phyloP scores from a whole-genome alignment of 2,113 vertebrate species.

The Mormoops blainvillei region DNA sequence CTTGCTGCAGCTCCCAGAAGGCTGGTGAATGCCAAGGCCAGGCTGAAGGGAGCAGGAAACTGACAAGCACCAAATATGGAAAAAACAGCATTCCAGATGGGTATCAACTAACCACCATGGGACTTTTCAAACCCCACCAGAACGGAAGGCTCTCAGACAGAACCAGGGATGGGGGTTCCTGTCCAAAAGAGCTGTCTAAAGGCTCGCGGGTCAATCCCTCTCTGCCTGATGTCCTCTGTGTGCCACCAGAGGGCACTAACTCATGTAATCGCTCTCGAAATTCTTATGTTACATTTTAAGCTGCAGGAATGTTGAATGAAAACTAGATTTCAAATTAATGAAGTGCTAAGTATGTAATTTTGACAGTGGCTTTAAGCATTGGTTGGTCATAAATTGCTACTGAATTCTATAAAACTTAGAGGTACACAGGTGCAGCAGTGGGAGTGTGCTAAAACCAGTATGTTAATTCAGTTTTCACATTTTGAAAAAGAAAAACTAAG shows the following conservation, averaged over 20 bases:
- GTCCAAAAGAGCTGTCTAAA: neutral
- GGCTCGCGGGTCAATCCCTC: neutral
- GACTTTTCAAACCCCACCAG: neutral
- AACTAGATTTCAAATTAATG: slow-evolving; percentile 23
- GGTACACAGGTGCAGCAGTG: neutral
- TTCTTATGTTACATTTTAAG: neutral
- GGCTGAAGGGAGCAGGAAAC: neutral
- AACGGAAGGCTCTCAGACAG: neutral
- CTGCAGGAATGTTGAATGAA: neutral
- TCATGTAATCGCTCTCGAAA: neutral
- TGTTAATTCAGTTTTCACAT: neutral
- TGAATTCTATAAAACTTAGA: neutral
- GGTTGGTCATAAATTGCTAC: neutral
- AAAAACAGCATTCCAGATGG: neutral
- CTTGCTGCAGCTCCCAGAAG: neutral
- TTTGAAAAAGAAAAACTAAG: neutral
- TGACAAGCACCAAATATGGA: neutral
- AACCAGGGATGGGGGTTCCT: neutral
- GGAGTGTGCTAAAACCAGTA: neutral
- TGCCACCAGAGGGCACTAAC: slow-evolving; percentile 68
- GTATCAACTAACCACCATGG: neutral
- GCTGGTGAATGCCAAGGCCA: neutral
- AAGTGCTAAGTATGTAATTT: neutral
- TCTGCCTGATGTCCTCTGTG: neutral
- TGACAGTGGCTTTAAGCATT: neutral